Conservation (phyloP, 2,888 invertebrate species). For the Machimus rusticus region DNA sequence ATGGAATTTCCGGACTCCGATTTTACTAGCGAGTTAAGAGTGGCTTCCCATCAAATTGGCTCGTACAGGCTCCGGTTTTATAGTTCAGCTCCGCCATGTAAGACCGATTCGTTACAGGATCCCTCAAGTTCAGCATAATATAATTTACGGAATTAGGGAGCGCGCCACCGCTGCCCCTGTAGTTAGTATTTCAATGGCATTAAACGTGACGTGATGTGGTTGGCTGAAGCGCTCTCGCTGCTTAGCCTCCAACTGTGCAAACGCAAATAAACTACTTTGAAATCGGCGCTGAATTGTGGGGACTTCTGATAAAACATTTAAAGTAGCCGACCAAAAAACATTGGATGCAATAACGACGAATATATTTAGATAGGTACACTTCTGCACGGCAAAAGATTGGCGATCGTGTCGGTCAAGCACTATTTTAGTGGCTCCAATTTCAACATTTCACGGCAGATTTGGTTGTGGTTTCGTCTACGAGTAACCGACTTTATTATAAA, state of each 20-base stretch:
- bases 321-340: background rate
- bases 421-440: background rate
- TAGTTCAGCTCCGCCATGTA: constrained; percentile 12
- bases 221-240: background rate
- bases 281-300: background rate
- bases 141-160: constrained; percentile 15
- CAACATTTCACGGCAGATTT: background rate
- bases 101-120: constrained; percentile 18
- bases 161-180: background rate
- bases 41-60: constrained; percentile 34
- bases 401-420: background rate
- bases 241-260: background rate
- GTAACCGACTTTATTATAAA: too few relatives aligned
- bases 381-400: background rate
- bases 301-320: background rate
- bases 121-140: background rate
- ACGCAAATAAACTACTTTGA: background rate
- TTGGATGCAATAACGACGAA: background rate
- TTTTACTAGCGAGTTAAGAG: constrained; percentile 22
- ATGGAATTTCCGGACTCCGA: constrained; percentile 16
- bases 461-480: background rate
- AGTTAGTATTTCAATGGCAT: constrained; percentile 32
- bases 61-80: constrained; percentile 21
- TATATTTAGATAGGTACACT: background rate
- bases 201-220: constrained; percentile 27